Evolutionary conservation across 2,888 invertebrate genomes (phyloP), one percentile per base, ranked within the genome.

Genomic region (Acrobasis repandana): DNA sequence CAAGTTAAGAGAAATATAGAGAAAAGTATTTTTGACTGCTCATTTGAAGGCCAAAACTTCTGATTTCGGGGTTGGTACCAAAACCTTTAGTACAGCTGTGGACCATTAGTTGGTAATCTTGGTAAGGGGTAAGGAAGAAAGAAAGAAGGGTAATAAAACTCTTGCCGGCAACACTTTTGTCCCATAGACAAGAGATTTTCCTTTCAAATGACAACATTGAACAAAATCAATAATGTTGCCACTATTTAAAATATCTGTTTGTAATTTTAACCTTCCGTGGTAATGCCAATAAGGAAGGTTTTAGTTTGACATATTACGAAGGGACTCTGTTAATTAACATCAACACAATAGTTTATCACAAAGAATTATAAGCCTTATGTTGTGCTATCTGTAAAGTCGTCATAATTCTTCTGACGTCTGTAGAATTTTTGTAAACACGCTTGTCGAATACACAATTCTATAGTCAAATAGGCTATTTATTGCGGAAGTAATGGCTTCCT

Each of bases 401-500:
- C 69, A 70, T 73, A 75, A 71, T 75, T 77, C 76, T 76, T 77
- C 80, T 83, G 86, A 86, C 86, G 86, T 85, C 83, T 87, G 85
- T 82, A 86, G 83, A 88, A 91, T 91, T 92, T 92, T 93, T 91
- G 92, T 93, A 93, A 93, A 93, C 92, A 92, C 92, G 92, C 92
- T 92, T 91, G 91, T 90, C 87, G 88, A 91, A 91, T 90, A 88
- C 84, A 87, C 85, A 87, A 87, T 86, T 87, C 80, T 88, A 86
- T 86, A 86, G 83, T 83, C 84, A 83, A 86, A 84, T 86, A 80
- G 79, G 88, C 90, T 91, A 92, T 92, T 90, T 92, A 91, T 88
- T 90, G 88, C 90, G 90, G 92, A 91, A 92, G 92, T 92, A 93
- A 93, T 93, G 92, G 92, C 92, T 93, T 92, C 92, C 92, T 89